Conservation (phyloP, 2,888 invertebrate genomes). For the Julus scanicus region DNA sequence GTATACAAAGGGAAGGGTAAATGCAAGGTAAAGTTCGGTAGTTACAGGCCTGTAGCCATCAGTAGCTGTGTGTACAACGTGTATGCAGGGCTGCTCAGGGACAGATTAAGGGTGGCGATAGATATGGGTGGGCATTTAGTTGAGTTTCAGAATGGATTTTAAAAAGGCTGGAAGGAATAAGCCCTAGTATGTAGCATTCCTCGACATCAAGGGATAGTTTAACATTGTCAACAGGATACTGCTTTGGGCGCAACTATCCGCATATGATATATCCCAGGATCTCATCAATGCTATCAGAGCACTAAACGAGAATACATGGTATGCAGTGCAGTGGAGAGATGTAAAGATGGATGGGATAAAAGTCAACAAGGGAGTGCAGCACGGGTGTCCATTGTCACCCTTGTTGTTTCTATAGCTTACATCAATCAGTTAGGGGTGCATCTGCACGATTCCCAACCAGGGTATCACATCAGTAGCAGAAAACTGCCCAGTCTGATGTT, state of each 20-base stretch:
- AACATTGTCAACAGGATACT: background rate
- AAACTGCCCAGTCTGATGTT: background rate
- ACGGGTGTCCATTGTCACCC: background rate
- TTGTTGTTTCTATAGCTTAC: background rate
- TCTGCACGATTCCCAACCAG: background rate
- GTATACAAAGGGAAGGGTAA: no score
- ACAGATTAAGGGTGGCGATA: no score
- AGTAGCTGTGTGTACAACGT: no score
- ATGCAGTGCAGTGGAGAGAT: background rate
- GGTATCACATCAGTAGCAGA: background rate
- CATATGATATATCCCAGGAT: background rate
- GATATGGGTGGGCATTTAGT: no score
- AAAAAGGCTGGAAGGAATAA: no score
- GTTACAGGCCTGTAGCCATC: no score
- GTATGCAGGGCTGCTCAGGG: no score
- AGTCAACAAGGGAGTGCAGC: background rate
- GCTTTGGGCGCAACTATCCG: background rate
- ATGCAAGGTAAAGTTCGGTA: no score
- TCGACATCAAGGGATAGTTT: no score
- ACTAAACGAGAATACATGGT: background rate
- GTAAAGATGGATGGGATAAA: background rate
- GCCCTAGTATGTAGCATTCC: no score
- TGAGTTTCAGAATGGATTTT: no score
- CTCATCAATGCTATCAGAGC: background rate
- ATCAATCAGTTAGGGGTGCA: background rate